Conservation (phyloP, 2,888 invertebrate species). For the Nematopogon swammerdamellus region DNA sequence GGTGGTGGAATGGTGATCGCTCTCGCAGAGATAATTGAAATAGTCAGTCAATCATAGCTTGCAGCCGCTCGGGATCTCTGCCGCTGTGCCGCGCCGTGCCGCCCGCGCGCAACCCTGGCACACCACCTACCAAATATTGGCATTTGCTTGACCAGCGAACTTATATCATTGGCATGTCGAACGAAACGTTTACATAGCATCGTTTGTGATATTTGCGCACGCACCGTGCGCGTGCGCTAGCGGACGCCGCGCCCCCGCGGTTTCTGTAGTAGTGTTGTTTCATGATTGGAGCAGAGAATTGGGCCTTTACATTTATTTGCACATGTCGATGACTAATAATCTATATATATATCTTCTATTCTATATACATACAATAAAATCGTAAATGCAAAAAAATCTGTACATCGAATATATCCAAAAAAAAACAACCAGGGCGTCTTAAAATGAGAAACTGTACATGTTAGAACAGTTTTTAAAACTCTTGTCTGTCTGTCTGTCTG, state of each 20-base stretch:
- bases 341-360: too few species aligned
- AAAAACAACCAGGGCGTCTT: too few species aligned
- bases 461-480: too few species aligned
- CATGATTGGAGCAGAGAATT: too few species aligned
- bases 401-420: too few species aligned
- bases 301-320: too few species aligned
- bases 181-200: not conserved
- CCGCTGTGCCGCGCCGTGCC: not conserved
- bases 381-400: too few species aligned
- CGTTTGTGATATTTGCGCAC: not conserved
- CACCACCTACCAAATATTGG: conserved; percentile 31
- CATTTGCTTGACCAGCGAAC: conserved; percentile 26
- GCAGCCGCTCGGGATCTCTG: conserved; percentile 17
- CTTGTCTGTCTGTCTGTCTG: too few species aligned
- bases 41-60: conserved; percentile 44
- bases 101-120: not conserved
- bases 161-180: not conserved
- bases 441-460: too few species aligned
- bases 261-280: too few species aligned
- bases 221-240: not conserved
- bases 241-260: not conserved
- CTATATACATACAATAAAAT: too few species aligned
- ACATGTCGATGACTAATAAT: too few species aligned
- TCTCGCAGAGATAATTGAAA: conserved; percentile 30
- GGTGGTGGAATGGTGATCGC: not conserved